Percentiles rank a stretch among this genome's conserved stretches.
phyloP scores from a whole-genome alignment of 2,888 invertebrate species.

The Maniola hyperantus region DNA sequence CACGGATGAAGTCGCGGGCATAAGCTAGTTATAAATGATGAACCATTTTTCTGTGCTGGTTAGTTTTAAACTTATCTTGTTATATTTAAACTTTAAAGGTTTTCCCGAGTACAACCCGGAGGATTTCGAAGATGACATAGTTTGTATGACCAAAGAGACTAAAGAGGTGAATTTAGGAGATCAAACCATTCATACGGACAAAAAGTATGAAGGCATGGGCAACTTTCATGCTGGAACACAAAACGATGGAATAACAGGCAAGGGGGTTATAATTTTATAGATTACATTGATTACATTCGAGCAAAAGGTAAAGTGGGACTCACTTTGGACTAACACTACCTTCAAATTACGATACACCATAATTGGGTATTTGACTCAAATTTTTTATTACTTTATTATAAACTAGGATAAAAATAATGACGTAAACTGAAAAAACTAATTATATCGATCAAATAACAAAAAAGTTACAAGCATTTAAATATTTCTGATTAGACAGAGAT shows the following conservation, averaged over 20 bases:
- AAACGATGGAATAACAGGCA: conserved; percentile 86
- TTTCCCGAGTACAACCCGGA: conserved; percentile 80
- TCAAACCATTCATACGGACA: conserved; percentile 46
- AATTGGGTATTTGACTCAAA: too few relatives aligned
- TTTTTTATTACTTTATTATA: too few relatives aligned
- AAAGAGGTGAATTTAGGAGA: conserved; percentile 60
- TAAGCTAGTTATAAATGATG: too few relatives aligned
- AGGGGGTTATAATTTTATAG: not conserved
- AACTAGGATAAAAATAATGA: too few relatives aligned
- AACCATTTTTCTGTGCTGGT: not conserved
- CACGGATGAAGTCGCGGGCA: too few relatives aligned
- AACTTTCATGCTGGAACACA: conserved; percentile 83
- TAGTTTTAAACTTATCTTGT: not conserved
- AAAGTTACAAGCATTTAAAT: too few relatives aligned
- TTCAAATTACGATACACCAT: too few relatives aligned
- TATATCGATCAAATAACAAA: too few relatives aligned
- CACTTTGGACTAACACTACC: conserved; percentile 15
- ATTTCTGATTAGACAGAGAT: too few relatives aligned
- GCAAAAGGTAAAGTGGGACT: too few relatives aligned
- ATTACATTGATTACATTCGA: too few relatives aligned
- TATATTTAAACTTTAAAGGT: conserved; percentile 40
- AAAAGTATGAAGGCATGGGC: conserved; percentile 75
- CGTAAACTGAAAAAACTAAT: too few relatives aligned
- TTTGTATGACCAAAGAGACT: conserved; percentile 35
- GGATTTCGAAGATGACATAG: conserved; percentile 69